Evolutionary conservation across 2,888 invertebrate species (phyloP).

Genomic region (Crocallis elinguaria): DNA sequence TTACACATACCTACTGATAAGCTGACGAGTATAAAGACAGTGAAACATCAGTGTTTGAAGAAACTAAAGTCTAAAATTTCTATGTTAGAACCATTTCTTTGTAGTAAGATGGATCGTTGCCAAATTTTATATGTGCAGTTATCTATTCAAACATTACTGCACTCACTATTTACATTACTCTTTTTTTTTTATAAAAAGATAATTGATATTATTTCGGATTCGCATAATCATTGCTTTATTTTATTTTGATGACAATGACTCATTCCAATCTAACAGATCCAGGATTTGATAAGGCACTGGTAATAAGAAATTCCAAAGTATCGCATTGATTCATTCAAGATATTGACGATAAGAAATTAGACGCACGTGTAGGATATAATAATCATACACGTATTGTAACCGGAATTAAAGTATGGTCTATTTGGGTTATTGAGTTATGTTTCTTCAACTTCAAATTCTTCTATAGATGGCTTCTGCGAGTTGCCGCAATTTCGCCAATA

Average conservation of each 20-base stretch:
- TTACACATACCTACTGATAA: too few relatives aligned
- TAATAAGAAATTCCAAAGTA: slow-evolving; percentile 16
- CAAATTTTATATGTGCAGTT: neutral
- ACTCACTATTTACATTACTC: too few relatives aligned
- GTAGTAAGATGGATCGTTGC: slow-evolving; percentile 3
- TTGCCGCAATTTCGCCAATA: too few relatives aligned
- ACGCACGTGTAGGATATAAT: neutral
- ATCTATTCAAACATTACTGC: too few relatives aligned
- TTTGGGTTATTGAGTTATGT: too few relatives aligned
- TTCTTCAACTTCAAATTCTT: too few relatives aligned
- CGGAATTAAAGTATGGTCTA: too few relatives aligned
- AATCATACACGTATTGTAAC: too few relatives aligned
- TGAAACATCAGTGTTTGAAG: too few relatives aligned
- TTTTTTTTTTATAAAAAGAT: too few relatives aligned
- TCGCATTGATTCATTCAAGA: slow-evolving; percentile 21
- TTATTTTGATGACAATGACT: neutral
- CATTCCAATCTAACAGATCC: slow-evolving; percentile 13
- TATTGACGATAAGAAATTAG: slow-evolving; percentile 11
- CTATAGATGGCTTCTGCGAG: too few relatives aligned
- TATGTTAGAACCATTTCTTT: neutral
- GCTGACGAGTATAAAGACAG: too few relatives aligned
- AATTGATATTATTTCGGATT: neutral
- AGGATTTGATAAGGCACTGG: slow-evolving; percentile 11
- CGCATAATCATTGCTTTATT: neutral
- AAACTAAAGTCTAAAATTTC: neutral